Evolutionary conservation across 2,797 vertebrate genomes (phyloP).

Genomic region (Anniella stebbinsi): DNA sequence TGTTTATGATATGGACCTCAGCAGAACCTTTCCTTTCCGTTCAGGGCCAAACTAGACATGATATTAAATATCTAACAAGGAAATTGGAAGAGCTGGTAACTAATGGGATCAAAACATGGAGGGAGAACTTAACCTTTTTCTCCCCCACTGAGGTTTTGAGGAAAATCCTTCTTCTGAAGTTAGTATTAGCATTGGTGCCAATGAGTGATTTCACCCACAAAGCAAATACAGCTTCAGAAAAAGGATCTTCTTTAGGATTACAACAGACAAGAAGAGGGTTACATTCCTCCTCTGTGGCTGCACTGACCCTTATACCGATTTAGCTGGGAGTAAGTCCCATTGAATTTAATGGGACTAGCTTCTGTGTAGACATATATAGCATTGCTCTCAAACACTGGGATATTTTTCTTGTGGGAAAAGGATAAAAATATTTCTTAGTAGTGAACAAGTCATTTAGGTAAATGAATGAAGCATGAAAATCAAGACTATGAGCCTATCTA

Average conservation of each 20-base stretch:
- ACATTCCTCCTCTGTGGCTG: neutral
- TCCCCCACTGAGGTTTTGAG: no score
- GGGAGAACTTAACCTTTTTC: no score
- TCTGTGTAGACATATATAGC: no score
- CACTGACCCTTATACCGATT: neutral
- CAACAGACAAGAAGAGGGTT: neutral
- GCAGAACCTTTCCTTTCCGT: no score
- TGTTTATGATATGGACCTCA: no score
- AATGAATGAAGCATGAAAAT: constrained; percentile 19
- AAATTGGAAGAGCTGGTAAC: no score
- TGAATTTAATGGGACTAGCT: no score
- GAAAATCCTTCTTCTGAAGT: neutral
- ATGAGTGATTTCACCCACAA: neutral
- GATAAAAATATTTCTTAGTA: constrained; percentile 2
- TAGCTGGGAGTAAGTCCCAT: neutral
- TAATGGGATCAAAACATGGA: no score
- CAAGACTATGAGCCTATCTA: no score
- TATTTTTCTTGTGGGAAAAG: constrained; percentile 9
- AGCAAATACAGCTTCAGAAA: neutral
- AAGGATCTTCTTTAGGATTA: neutral
- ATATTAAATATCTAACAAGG: no score
- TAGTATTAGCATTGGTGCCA: neutral
- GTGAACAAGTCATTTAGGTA: constrained; percentile 11
- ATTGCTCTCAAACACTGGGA: neutral
- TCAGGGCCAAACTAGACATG: no score